Evolutionary conservation across 1,140 invertebrate species (phyloP).

Genomic region (Bombyx mori): ASM3026992v2 NC_085122.1:14368001-14368500

Average conservation of each 20-base stretch:
- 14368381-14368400: constrained; percentile 1
- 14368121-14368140: not conserved
- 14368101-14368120: not conserved
- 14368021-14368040: too few relatives aligned
- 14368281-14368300: not conserved
- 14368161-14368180: not conserved
- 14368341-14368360: not conserved
- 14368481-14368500: not conserved
- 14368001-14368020: not conserved
- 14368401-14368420: not conserved
- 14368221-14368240: not conserved
- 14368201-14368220: constrained; percentile 2
- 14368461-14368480: not conserved
- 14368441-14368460: not conserved
- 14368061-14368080: too few relatives aligned
- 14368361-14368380: not conserved
- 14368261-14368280: not conserved
- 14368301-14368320: not conserved
- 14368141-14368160: not conserved
- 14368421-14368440: not conserved
- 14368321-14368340: not conserved
- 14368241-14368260: not conserved
- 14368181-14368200: not conserved
- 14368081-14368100: too few relatives aligned
- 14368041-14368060: too few relatives aligned